Percentiles rank a stretch among this genome's conserved stretches.
phyloP scores from a whole-genome alignment of 92 coral and sea anemone species.

The Porites rus region DNA sequence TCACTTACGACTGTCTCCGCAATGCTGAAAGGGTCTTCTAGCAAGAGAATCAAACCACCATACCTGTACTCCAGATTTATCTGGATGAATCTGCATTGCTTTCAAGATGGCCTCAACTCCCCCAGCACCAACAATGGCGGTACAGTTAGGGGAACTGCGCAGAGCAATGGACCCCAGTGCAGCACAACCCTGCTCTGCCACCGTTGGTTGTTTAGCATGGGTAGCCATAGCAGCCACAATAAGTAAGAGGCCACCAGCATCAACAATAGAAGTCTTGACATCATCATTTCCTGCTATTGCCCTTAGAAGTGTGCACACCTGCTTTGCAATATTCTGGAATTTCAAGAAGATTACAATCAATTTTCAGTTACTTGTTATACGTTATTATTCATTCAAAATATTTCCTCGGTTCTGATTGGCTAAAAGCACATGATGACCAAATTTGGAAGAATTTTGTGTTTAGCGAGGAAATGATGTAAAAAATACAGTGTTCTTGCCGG shows the following conservation, averaged over 20 bases:
- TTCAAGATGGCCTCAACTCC: constrained; percentile 84
- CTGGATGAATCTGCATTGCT: constrained; percentile 85
- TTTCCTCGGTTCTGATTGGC: no score
- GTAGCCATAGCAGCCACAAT: constrained; percentile 85
- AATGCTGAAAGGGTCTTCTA: no score
- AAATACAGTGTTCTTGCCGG: no score
- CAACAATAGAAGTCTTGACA: constrained; percentile 84
- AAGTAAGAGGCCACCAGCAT: constrained; percentile 77
- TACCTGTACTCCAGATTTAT: constrained; percentile 78
- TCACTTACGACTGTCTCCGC: no score
- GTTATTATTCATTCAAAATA: background rate
- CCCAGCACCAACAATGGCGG: constrained; percentile 80
- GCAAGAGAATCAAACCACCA: background rate
- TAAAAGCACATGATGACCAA: no score
- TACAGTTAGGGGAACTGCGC: constrained; percentile 74
- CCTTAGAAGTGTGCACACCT: constrained; percentile 79
- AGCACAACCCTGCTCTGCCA: constrained; percentile 91
- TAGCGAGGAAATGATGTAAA: no score
- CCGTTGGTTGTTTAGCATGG: constrained; percentile 82
- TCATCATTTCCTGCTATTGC: constrained; percentile 91
- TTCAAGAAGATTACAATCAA: background rate
- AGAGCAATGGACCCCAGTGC: constrained; percentile 87
- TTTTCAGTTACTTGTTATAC: background rate
- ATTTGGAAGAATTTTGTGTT: no score
- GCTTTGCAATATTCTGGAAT: constrained; percentile 80